A percentile compares a stretch with the other conserved stretches of the same genome.
Conservation (phyloP, 2,888 invertebrate species). For the Oscheius sp. region DNA sequence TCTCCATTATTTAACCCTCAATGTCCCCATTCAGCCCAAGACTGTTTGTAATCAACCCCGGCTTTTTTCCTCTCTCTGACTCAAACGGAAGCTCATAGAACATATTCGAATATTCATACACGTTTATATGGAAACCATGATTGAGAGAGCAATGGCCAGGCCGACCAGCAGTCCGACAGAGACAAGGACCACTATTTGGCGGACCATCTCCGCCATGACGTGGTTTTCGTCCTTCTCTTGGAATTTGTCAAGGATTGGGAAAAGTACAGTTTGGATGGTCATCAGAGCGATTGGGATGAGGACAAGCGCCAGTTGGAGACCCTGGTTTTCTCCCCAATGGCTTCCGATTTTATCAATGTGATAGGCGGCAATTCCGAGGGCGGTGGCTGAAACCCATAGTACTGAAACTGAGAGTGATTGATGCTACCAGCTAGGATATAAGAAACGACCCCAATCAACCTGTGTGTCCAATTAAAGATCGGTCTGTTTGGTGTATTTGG, state of each 20-base stretch:
- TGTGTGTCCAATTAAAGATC: slow-evolving; percentile 62
- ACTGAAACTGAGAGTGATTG: slow-evolving; percentile 14
- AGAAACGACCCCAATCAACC: slow-evolving; percentile 54
- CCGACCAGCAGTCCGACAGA: slow-evolving; percentile 17
- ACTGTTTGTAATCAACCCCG: too few relatives aligned
- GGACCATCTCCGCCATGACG: slow-evolving; percentile 11
- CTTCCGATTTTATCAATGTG: slow-evolving; percentile 39
- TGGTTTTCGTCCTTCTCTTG: slow-evolving; percentile 15
- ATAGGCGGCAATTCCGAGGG: slow-evolving; percentile 51
- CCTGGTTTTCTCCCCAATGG: slow-evolving; percentile 18
- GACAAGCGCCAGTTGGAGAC: slow-evolving; percentile 40
- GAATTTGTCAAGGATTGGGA: slow-evolving; percentile 22
- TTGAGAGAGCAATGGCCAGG: slow-evolving; percentile 16
- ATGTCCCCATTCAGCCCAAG: too few relatives aligned
- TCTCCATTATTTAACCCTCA: too few relatives aligned
- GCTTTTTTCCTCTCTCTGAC: too few relatives aligned
- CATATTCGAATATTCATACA: background rate
- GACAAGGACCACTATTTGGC: slow-evolving; percentile 16
- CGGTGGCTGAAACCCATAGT: slow-evolving; percentile 49
- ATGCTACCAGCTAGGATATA: slow-evolving; percentile 52
- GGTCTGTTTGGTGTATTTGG: slow-evolving; percentile 56
- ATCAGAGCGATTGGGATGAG: slow-evolving; percentile 48
- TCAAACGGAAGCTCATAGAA: background rate
- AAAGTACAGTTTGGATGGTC: slow-evolving; percentile 40
- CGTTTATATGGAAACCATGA: slow-evolving; percentile 2